Conservation (phyloP, 2,113 vertebrate species). For the Crotalus horridus region DNA sequence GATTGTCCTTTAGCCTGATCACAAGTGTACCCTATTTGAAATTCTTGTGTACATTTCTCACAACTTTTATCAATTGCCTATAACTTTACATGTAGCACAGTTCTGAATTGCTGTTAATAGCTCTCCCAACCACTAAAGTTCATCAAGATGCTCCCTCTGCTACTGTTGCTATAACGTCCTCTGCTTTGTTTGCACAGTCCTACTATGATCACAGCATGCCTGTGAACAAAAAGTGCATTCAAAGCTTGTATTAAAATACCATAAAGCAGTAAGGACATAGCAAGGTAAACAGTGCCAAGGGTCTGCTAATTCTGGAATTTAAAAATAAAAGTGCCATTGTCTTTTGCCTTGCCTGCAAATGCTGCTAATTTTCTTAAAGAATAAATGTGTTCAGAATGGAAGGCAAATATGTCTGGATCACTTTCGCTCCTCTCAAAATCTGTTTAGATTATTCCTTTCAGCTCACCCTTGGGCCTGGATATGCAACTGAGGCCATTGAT, state of each 20-base stretch:
- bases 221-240: background rate
- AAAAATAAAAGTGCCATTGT: background rate
- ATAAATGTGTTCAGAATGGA: background rate
- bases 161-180: background rate
- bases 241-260: background rate
- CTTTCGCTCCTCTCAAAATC: background rate
- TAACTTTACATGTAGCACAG: background rate
- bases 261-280: background rate
- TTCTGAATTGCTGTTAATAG: background rate
- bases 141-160: background rate
- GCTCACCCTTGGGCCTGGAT: background rate
- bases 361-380: background rate
- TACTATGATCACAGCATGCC: background rate
- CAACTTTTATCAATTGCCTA: background rate
- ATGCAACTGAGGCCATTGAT: background rate
- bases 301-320: background rate
- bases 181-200: background rate
- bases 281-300: background rate
- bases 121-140: background rate
- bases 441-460: background rate
- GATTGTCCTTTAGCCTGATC: background rate
- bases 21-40: background rate
- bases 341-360: background rate
- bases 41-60: background rate
- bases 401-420: background rate